These are phyloP conservation scores for Drosophila serrata DNA, from an alignment of 1,140 invertebrate genomes.

Conservation along the genomic window DNA sequence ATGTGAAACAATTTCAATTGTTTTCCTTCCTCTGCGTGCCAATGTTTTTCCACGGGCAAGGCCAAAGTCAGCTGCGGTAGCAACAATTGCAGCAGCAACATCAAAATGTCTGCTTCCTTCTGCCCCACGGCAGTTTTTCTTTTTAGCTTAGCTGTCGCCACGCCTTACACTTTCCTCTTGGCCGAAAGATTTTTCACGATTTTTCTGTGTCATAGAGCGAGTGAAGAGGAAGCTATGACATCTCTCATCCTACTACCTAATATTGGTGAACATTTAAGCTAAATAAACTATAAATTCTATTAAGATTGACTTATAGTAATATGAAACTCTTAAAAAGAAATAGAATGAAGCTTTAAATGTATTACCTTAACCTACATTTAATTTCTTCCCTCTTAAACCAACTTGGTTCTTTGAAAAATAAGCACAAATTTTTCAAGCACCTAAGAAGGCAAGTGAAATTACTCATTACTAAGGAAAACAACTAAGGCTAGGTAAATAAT, in stretches of 20 bases:
- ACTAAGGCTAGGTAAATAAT: slow-evolving; percentile 63
- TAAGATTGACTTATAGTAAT: too few relatives aligned
- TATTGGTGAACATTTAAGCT: neutral
- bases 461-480: slow-evolving; percentile 9
- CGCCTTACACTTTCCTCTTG: slow-evolving; percentile 63
- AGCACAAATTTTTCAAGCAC: neutral
- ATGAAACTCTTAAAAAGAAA: too few relatives aligned
- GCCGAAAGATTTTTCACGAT: slow-evolving; percentile 34
- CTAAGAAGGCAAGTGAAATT: neutral
- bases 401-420: neutral
- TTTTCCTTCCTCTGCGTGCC: slow-evolving; percentile 44
- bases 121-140: slow-evolving; percentile 12
- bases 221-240: too few relatives aligned
- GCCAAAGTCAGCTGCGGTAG: slow-evolving; percentile 36
- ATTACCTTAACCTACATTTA: neutral
- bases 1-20: slow-evolving; percentile 68
- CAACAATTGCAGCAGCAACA: slow-evolving; percentile 10
- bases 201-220: slow-evolving; percentile 72
- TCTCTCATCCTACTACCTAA: neutral
- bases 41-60: slow-evolving; percentile 61
- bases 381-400: neutral
- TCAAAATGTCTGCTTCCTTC: slow-evolving; percentile 36
- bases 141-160: slow-evolving; percentile 25
- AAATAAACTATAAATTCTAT: too few relatives aligned
- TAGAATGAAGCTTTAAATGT: too few relatives aligned